phyloP scores from a whole-genome alignment of 2,797 vertebrate genomes.

The Parambassis ranga region DNA sequence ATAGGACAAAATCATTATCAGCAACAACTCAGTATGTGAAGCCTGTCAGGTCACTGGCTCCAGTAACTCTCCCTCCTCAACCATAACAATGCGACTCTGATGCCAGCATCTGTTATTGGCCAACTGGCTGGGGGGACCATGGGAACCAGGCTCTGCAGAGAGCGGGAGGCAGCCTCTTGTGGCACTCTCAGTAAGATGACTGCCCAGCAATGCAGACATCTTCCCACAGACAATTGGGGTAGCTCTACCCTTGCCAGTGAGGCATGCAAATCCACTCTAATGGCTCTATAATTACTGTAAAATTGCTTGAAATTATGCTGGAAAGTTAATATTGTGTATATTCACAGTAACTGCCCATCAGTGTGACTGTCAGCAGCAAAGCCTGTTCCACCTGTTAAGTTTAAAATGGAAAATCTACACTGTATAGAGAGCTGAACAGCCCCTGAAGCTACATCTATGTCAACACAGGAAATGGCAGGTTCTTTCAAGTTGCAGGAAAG shows the following conservation, averaged over 20 bases:
- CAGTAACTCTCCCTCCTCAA: conserved; percentile 61
- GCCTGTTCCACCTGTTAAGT: conserved; percentile 47
- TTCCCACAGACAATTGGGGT: conserved; percentile 36
- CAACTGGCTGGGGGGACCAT: conserved; percentile 77
- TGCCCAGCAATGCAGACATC: conserved; percentile 43
- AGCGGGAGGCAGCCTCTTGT: conserved; percentile 45
- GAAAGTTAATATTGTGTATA: conserved; percentile 24
- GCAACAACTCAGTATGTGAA: conserved; percentile 39
- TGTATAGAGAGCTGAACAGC: not conserved
- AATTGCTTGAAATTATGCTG: conserved; percentile 42
- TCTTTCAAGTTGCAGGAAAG: conserved; percentile 10
- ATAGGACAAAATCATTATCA: conserved; percentile 45
- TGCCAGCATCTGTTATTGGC: conserved; percentile 77
- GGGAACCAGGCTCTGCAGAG: conserved; percentile 65
- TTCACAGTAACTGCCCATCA: conserved; percentile 8
- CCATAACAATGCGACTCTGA: conserved; percentile 62
- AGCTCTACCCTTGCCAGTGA: conserved; percentile 11
- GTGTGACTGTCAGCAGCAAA: conserved; percentile 14
- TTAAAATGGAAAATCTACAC: conserved; percentile 16
- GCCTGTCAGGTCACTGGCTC: conserved; percentile 67
- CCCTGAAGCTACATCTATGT: conserved; percentile 14
- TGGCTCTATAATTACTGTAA: conserved; percentile 32
- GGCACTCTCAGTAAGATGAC: conserved; percentile 50
- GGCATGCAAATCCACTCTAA: conserved; percentile 46
- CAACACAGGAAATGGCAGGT: conserved; percentile 17